Percentiles rank a stretch among this genome's conserved stretches.
These are phyloP conservation scores for Prinia subflava DNA, from an alignment of 2,113 vertebrate genomes.

Conservation along the genomic window DNA sequence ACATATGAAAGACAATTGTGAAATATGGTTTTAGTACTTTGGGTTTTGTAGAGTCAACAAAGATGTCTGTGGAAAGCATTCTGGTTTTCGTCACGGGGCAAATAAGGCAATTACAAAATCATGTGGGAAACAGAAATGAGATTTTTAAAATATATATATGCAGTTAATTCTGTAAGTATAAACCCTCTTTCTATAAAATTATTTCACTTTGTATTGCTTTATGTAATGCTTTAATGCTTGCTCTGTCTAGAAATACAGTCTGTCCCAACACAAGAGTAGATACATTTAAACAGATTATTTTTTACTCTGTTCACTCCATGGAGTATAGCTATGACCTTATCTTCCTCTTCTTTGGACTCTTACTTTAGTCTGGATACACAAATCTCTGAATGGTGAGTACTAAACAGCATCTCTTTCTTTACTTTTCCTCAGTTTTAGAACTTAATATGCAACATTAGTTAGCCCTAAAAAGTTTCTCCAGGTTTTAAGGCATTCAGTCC, in stretches of 20 bases:
- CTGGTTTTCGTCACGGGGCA: not conserved
- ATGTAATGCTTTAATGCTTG: not conserved
- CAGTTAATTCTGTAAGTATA: not conserved
- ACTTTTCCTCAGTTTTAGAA: conserved; percentile 14
- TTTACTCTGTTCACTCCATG: not conserved
- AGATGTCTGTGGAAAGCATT: not conserved
- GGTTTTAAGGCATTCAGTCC: conserved; percentile 22
- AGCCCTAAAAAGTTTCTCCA: conserved; percentile 31
- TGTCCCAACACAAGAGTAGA: conserved; percentile 12
- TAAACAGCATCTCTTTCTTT: not conserved
- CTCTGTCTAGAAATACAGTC: conserved; percentile 1
- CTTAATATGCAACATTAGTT: conserved; percentile 9
- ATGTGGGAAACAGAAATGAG: not conserved
- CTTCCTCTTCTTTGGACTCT: not conserved
- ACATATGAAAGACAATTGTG: not conserved
- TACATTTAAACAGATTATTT: conserved; percentile 12
- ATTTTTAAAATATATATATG: not conserved
- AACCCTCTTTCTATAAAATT: not conserved
- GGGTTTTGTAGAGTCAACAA: not conserved
- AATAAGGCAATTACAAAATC: not conserved
- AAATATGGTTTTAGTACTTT: not conserved
- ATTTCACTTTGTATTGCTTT: not conserved
- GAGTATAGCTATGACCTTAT: conserved; percentile 12
- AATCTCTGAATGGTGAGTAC: not conserved
- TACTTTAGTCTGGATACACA: not conserved